Evolutionary conservation across 2,797 vertebrate species (phyloP).

Genomic region (Menidia menidia): DNA sequence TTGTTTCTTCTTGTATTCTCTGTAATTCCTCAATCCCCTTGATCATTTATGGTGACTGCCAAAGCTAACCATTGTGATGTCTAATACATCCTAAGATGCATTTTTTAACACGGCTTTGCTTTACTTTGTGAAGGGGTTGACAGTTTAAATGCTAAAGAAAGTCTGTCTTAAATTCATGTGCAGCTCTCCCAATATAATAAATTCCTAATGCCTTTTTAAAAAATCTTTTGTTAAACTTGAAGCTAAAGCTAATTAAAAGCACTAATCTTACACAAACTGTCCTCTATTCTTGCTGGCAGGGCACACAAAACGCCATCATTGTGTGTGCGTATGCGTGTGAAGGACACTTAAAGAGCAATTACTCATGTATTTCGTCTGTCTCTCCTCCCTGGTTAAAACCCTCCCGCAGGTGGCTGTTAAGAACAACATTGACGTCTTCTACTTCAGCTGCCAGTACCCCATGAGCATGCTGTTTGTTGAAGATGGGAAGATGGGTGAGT

Average conservation of each 20-base stretch:
- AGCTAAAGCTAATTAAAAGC: slow-evolving; percentile 1
- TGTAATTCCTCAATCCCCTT: background rate
- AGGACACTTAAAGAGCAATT: slow-evolving; percentile 64
- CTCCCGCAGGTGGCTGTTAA: slow-evolving; percentile 92
- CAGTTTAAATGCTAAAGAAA: background rate
- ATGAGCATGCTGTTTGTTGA: slow-evolving; percentile 96
- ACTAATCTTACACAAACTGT: background rate
- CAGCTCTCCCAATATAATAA: background rate
- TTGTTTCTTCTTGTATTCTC: too few relatives aligned
- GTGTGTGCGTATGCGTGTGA: slow-evolving; percentile 23
- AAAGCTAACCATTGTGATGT: background rate
- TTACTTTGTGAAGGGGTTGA: background rate
- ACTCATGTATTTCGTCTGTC: slow-evolving; percentile 41
- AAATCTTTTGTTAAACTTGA: slow-evolving; percentile 4
- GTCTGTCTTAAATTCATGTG: background rate
- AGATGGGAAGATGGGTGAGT: slow-evolving; percentile 98
- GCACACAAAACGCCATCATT: slow-evolving; percentile 9
- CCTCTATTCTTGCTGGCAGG: background rate
- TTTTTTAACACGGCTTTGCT: background rate
- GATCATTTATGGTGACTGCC: background rate
- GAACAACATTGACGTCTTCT: slow-evolving; percentile 98
- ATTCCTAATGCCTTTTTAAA: background rate
- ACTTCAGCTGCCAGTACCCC: slow-evolving; percentile 97
- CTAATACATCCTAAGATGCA: background rate
- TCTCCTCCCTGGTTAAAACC: slow-evolving; percentile 43